Evolutionary conservation across 2,888 invertebrate species (phyloP).

Genomic region (Drosophila prostipennis): DNA sequence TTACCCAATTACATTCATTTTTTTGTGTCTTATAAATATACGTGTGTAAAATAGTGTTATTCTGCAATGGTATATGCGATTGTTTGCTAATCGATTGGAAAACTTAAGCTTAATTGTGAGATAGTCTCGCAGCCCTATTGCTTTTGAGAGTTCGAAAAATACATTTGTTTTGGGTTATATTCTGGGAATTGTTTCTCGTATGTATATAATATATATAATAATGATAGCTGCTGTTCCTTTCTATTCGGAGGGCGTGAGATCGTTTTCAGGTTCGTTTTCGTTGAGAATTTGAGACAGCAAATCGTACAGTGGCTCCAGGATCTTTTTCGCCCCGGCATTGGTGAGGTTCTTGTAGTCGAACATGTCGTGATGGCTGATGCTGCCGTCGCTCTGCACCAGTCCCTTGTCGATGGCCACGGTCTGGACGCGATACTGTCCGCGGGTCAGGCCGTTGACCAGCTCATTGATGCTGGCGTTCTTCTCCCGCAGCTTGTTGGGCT

Average conservation of each 20-base stretch:
- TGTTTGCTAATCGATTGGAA: slow-evolving; percentile 7
- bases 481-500: slow-evolving; percentile 92
- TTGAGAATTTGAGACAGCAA: slow-evolving; percentile 90
- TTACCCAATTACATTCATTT: slow-evolving; percentile 20
- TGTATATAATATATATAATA: not conserved
- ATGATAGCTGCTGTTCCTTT: slow-evolving; percentile 10
- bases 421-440: slow-evolving; percentile 89
- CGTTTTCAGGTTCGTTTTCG: slow-evolving; percentile 90
- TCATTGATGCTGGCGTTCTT: slow-evolving; percentile 91
- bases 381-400: slow-evolving; percentile 90
- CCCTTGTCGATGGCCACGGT: slow-evolving; percentile 92
- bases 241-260: slow-evolving; percentile 88
- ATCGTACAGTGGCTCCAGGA: slow-evolving; percentile 93
- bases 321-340: slow-evolving; percentile 93
- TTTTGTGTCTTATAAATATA: slow-evolving; percentile 16
- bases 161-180: not conserved
- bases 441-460: slow-evolving; percentile 87
- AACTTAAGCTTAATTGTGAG: slow-evolving; percentile 29
- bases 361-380: slow-evolving; percentile 95
- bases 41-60: slow-evolving; percentile 15
- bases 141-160: slow-evolving; percentile 21
- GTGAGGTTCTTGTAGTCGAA: slow-evolving; percentile 95
- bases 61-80: slow-evolving; percentile 26
- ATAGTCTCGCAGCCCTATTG: slow-evolving; percentile 11
- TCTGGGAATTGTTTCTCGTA: slow-evolving; percentile 7